Base-by-base conservation (phyloP, 2,113 vertebrate genomes). In the Apteryx owenii region DNA sequence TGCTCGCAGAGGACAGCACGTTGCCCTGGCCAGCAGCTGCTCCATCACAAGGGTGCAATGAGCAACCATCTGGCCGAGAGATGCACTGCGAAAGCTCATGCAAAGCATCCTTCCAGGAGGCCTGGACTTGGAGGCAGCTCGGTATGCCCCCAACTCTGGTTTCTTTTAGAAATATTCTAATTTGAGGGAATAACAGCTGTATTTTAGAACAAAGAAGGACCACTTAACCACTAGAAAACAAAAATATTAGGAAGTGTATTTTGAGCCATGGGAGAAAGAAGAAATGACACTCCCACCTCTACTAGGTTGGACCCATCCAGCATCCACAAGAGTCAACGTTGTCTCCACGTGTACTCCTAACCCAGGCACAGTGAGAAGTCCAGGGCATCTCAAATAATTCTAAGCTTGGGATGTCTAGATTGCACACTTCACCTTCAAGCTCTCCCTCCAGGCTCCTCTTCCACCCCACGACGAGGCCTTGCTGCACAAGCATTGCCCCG, bases 271-370 rank as follows among this genome's bases (percentile, higher is more conserved):
- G 40, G 42, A 85, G 28, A 65, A 80, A 38, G 5, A 31, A 84
- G 33, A 38, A 38, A 38, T 4, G 1, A 44, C 5, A 28, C 20
- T 60, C n/a, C 23, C 33, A 44, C 11, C 23, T 48, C 29, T 33
- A 22, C 26, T 31, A 42, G 28, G 40, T 28, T 31, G 18, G 40
- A 44, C 10, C 31, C 46, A 51, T 13, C 68, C 76, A 44, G 10
- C 11, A 75, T 7, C 73, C 31, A 4, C 0, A 2, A 13, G 9
- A 16, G 5, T 46, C 31, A 48, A 38, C 12, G 0, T 0, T 66
- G 70, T 12, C 22, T 69, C 69, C 19, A 15, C 1, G 4, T 14
- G 29, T 7, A 3, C 16, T 9, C 65, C n/a, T 18, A 25, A 29
- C 48, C 65, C 42, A 64, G 53, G 33, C 4, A 12, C 28, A 36